Conservation (phyloP, 1,140 invertebrate species). For the Leptopilina clavipes region DNA sequence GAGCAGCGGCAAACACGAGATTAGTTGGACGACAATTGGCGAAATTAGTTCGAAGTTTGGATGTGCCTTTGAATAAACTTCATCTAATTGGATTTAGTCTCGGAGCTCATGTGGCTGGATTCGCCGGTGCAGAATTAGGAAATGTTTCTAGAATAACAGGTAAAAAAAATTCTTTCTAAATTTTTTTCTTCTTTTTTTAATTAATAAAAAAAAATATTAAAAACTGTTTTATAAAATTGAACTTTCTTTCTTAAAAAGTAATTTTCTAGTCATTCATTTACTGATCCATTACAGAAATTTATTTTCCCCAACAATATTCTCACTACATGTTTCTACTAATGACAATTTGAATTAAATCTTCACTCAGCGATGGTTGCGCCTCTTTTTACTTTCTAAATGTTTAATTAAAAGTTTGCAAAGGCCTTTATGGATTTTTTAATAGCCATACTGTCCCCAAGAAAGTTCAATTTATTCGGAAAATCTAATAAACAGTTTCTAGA, state of each 20-base stretch:
- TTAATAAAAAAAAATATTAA: too few species aligned
- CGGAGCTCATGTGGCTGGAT: constrained; percentile 95
- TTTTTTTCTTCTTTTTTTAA: too few species aligned
- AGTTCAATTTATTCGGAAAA: not conserved
- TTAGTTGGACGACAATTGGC: constrained; percentile 93
- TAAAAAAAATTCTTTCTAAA: constrained; percentile 57
- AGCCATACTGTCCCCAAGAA: not conserved
- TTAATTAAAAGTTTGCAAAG: constrained; percentile 20
- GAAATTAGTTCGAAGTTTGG: constrained; percentile 77
- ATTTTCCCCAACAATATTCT: not conserved
- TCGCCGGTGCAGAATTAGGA: constrained; percentile 89
- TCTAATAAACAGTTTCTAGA: not conserved
- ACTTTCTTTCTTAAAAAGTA: too few species aligned
- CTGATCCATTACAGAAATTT: not conserved
- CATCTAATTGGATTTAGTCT: constrained; percentile 94
- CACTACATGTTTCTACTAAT: constrained; percentile 3
- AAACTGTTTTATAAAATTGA: too few species aligned
- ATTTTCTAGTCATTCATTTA: too few species aligned
- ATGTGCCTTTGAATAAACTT: constrained; percentile 80
- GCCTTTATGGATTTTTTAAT: constrained; percentile 21
- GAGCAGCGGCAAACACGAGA: constrained; percentile 94
- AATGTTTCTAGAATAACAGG: constrained; percentile 92
- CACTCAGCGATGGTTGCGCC: not conserved
- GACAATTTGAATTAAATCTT: constrained; percentile 17
- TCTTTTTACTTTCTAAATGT: constrained; percentile 29